Evolutionary conservation across 2,113 vertebrate genomes (phyloP).

Genomic region (Phyllostomus hastatus): DNA sequence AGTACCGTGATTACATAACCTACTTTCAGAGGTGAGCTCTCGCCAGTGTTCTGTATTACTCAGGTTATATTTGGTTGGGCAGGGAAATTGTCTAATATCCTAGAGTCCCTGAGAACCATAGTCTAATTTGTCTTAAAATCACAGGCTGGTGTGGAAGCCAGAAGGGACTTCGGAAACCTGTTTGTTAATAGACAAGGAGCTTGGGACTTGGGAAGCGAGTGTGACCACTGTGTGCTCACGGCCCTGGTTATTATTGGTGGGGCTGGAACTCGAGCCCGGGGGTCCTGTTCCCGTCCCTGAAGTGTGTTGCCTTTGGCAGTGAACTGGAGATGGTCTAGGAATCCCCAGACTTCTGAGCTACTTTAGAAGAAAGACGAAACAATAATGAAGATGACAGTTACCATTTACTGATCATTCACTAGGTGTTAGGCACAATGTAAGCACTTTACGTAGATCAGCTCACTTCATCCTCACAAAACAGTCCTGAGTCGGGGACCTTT

Average conservation of each 20-base stretch:
- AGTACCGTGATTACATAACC: background rate
- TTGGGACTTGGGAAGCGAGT: background rate
- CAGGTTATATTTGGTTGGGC: background rate
- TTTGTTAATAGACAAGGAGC: background rate
- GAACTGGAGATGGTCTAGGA: background rate
- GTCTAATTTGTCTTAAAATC: background rate
- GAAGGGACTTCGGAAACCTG: background rate
- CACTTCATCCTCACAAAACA: background rate
- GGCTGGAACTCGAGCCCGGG: background rate
- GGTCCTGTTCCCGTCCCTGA: background rate
- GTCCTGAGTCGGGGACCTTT: background rate
- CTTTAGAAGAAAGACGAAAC: background rate
- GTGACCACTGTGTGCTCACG: background rate
- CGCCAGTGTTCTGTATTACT: background rate
- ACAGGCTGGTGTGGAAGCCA: background rate
- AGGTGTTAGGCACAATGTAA: no score
- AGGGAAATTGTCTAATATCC: background rate
- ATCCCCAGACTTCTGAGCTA: background rate
- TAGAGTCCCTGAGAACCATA: background rate
- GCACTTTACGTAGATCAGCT: background rate
- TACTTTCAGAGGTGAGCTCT: constrained; percentile 9
- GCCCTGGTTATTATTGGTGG: background rate
- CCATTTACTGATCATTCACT: background rate
- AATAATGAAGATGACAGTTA: background rate
- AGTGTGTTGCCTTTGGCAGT: background rate